Evolutionary conservation across 2,113 vertebrate genomes (phyloP).

Genomic region (Campylomormyrus tamandua): DNA sequence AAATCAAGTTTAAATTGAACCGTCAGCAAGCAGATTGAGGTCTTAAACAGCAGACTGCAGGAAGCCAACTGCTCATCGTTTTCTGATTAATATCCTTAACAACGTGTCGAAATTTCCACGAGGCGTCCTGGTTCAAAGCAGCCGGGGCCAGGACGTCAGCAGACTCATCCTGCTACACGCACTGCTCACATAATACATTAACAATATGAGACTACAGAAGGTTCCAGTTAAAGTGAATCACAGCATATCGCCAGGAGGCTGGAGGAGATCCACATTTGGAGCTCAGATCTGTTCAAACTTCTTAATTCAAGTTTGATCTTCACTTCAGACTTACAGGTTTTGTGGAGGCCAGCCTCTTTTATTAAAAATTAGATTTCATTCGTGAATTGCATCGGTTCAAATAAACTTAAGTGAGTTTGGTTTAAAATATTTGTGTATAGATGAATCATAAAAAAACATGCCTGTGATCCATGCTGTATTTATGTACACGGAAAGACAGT

Average conservation of each 20-base stretch:
- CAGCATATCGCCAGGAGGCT: background rate
- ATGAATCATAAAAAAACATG: background rate
- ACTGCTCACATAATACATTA: background rate
- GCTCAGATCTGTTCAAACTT: background rate
- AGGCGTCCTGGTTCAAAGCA: background rate
- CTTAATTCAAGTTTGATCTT: background rate
- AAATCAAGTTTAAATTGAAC: slow-evolving; percentile 50
- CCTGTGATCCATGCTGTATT: background rate
- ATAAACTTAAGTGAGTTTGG: background rate
- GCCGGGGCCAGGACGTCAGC: background rate
- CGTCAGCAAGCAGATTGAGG: slow-evolving; percentile 55
- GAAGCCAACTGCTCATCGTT: slow-evolving; percentile 54
- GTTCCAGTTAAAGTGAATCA: background rate
- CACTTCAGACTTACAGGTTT: background rate
- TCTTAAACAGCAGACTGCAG: slow-evolving; percentile 52
- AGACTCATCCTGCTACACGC: background rate
- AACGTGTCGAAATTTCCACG: slow-evolving; percentile 11
- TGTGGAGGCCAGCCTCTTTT: background rate
- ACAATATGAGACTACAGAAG: background rate
- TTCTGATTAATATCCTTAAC: slow-evolving; percentile 46
- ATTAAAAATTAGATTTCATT: background rate
- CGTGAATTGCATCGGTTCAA: background rate
- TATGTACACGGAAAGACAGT: background rate
- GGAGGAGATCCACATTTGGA: background rate
- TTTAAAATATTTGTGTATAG: background rate